These are phyloP conservation scores for Prionchulus punctatus DNA, from an alignment of 2,888 invertebrate species.

Conservation along the genomic window DNA sequence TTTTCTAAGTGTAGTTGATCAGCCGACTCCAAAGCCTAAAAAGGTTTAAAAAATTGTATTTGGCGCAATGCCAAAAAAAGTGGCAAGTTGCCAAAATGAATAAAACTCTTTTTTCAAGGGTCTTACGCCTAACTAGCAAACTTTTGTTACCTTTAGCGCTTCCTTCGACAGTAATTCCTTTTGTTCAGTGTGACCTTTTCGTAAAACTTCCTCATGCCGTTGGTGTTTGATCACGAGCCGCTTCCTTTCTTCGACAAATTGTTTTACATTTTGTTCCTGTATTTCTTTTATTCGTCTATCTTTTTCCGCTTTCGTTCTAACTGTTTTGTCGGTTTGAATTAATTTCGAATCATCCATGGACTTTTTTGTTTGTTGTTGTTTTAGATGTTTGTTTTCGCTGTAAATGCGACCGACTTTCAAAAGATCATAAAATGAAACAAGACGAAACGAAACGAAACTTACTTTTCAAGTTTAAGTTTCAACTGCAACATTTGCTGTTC, in stretches of 20 bases:
- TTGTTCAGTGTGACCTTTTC: slow-evolving; percentile 29
- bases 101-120: too few relatives aligned
- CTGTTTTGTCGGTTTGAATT: slow-evolving; percentile 73
- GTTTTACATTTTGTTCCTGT: slow-evolving; percentile 53
- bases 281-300: slow-evolving; percentile 59
- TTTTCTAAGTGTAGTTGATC: too few relatives aligned
- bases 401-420: too few relatives aligned
- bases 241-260: slow-evolving; percentile 30
- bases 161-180: slow-evolving; percentile 31
- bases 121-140: too few relatives aligned
- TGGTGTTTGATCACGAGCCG: slow-evolving; percentile 22
- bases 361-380: slow-evolving; percentile 77
- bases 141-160: slow-evolving; percentile 20
- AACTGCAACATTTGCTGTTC: too few relatives aligned
- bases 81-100: too few relatives aligned
- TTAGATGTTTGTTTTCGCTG: slow-evolving; percentile 87
- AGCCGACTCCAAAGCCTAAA: too few relatives aligned
- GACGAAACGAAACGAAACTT: too few relatives aligned
- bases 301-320: slow-evolving; percentile 78
- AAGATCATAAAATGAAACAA: too few relatives aligned
- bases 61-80: too few relatives aligned
- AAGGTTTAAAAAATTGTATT: too few relatives aligned
- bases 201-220: slow-evolving; percentile 22
- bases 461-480: too few relatives aligned
- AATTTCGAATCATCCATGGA: slow-evolving; percentile 92